Base-by-base conservation (phyloP, 1,140 invertebrate species). In the Callitettix versicolor region DNA sequence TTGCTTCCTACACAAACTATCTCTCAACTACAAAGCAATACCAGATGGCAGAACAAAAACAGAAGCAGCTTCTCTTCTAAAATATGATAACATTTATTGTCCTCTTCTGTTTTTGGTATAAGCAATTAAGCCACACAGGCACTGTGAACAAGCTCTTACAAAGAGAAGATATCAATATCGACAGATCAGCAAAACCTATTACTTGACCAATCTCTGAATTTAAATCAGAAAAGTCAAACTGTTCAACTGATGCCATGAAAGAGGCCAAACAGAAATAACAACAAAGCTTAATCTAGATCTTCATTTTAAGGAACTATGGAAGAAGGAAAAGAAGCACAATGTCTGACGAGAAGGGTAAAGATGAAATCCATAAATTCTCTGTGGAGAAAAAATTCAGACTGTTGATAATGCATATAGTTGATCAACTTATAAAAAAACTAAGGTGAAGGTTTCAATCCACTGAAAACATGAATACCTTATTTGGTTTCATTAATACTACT, bases 111-210 rank as follows among this genome's bases (percentile, higher is more conserved):
- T 50, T 55, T 55, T 55, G 53, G 53, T 55, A 55, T 24, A n/a
- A n/a, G n/a, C n/a, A 55, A 49, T 48, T 55, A 50, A 38, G 44
- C 26, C 43, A 43, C 15, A 55, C 9, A 51, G 53, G 50, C 43
- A n/a, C n/a, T n/a, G n/a, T n/a, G n/a, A n/a, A n/a, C n/a, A n/a
- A n/a, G n/a, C n/a, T n/a, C 21, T 55, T 24, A 55, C 15, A 55
- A 55, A 50, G 20, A 38, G 53, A 55, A 43, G 53, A 55, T 20
- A 42, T 55, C 53, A 55, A 20, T 36, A 38, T 55, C 43, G 53
- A 48, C 44, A 14, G 15, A 55, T 55, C 53, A 24, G 53, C 53
- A 30, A 47, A 49, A 55, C 43, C 12, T 38, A 55, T 55, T 50
- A 55, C 30, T 22, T 3, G n/a, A 30, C 34, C 50, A 42, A 55